Conservation (phyloP, 2,113 vertebrate genomes). For the Grantiella picta region DNA sequence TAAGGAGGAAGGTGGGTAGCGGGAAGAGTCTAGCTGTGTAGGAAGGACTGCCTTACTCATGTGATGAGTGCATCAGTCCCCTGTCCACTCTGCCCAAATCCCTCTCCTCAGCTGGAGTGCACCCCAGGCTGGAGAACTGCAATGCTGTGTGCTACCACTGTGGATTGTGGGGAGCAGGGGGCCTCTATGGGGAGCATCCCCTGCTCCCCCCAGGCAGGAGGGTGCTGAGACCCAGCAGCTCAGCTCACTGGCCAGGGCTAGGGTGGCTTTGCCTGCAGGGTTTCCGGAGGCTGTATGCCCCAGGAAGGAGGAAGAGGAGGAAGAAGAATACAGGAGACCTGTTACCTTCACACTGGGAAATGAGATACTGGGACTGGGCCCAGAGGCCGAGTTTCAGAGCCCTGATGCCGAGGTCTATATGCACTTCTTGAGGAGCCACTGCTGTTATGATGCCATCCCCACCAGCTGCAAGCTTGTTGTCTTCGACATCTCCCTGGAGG, state of each 20-base stretch:
- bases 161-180: not conserved
- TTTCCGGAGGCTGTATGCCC: not conserved
- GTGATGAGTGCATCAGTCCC: rapidly evolving
- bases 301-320: not conserved
- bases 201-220: not conserved
- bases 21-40: rapidly evolving
- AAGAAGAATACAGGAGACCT: not conserved
- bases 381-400: conserved; percentile 58
- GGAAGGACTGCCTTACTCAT: not conserved
- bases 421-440: conserved; percentile 90
- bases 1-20: conserved; percentile 40
- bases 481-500: conserved; percentile 88
- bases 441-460: conserved; percentile 90
- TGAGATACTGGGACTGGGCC: conserved; percentile 37
- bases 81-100: not conserved
- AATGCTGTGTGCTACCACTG: not conserved
- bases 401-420: conserved; percentile 83
- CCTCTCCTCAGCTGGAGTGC: not conserved
- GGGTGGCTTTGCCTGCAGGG: not conserved
- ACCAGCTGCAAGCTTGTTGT: conserved; percentile 94
- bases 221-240: not conserved
- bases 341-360: conserved; percentile 12
- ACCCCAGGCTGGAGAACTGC: not conserved
- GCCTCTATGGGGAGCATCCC: not conserved
- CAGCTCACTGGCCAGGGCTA: not conserved